These are phyloP conservation scores for Callocephalon fimbriatum DNA, from an alignment of 2,113 vertebrate genomes.

Conservation along the genomic window DNA sequence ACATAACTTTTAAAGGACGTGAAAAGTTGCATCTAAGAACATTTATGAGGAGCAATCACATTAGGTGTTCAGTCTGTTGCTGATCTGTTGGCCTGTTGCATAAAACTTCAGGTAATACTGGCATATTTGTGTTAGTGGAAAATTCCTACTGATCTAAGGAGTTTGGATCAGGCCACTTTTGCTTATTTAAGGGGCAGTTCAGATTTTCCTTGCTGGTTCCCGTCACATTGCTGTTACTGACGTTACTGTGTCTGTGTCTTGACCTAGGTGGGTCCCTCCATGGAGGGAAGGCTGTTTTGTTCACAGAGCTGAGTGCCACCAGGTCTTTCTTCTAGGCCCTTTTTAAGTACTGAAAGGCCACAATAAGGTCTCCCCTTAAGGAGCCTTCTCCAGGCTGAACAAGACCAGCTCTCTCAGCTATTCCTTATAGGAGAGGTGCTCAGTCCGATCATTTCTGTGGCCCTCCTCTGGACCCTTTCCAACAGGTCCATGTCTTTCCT, in stretches of 20 bases:
- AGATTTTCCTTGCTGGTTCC: not conserved
- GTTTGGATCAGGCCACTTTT: not conserved
- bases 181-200: not conserved
- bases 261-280: rapidly evolving
- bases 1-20: not conserved
- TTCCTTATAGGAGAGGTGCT: not conserved
- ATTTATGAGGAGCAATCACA: not conserved
- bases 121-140: not conserved
- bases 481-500: not conserved
- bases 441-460: not conserved
- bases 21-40: not conserved
- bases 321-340: not conserved
- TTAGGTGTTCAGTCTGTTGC: not conserved
- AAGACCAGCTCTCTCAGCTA: not conserved
- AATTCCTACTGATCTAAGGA: not conserved
- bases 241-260: not conserved
- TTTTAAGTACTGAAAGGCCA: not conserved
- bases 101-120: not conserved
- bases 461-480: not conserved
- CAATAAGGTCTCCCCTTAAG: not conserved
- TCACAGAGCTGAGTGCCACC: not conserved
- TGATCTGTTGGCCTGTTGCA: not conserved
- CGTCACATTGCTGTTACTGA: not conserved
- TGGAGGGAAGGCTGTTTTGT: not conserved
- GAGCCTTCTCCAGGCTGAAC: not conserved